Evolutionary conservation across 2,113 vertebrate species (phyloP).

Genomic region (Lanius ludovicianus): DNA sequence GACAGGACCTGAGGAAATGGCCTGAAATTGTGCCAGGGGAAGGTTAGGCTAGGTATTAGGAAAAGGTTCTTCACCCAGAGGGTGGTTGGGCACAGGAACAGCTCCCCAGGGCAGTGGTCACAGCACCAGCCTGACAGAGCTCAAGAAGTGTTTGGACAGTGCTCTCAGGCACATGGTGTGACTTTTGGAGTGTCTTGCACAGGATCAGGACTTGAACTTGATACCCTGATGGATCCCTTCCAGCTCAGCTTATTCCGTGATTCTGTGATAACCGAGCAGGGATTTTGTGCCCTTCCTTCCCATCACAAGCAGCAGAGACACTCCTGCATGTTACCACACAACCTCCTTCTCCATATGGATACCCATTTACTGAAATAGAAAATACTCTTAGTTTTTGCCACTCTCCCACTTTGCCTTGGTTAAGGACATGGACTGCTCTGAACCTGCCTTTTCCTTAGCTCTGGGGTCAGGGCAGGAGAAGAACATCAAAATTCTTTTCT

Average conservation of each 20-base stretch:
- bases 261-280: neutral
- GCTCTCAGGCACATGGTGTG: neutral
- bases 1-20: neutral
- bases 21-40: neutral
- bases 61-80: neutral
- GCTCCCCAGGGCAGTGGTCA: neutral
- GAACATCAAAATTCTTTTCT: neutral
- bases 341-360: neutral
- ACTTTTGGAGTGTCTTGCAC: neutral
- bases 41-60: neutral
- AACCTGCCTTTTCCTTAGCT: neutral
- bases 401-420: fast-evolving
- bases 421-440: neutral
- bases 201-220: neutral
- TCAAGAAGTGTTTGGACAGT: neutral
- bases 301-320: neutral
- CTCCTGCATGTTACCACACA: neutral
- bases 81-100: neutral
- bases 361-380: neutral
- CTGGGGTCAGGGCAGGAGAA: neutral
- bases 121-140: neutral
- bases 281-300: neutral
- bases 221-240: neutral
- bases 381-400: neutral
- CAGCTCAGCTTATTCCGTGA: neutral